Base-by-base conservation (phyloP, 2,113 vertebrate genomes). In the Cacatua alba region DNA sequence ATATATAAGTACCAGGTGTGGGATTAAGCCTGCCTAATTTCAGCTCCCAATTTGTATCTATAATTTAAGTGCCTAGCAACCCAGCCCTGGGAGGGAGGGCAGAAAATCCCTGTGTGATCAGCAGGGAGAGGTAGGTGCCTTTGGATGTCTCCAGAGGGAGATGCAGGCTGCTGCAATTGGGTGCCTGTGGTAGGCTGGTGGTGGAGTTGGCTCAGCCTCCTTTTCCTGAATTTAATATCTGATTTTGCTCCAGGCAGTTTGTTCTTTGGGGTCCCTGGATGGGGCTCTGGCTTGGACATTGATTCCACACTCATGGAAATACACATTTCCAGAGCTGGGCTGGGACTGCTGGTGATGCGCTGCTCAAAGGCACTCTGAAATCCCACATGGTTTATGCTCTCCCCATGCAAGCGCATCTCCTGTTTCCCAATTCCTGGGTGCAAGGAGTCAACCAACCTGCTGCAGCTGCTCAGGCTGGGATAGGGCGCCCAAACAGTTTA, bases 1-100 rank as follows among this genome's bases (percentile, higher is more conserved):
- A 93, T 92, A 86, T n/a, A 68, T 92, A 93, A 90, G 72, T 88
- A 86, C 79, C 85, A 96, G 85, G 79, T 90, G 92, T 94, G 69
- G 86, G 93, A 89, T n/a, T 91, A 74, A 92, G 72, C 35, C 83
- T 94, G 59, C 78, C 71, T 90, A 90, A 93, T 95, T 96, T 92
- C 67, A 85, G 39, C 68, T 88, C 71, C 55, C 57, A 82, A 52
- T 92, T 91, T 94, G 77, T 94, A 85, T 88, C 71, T 75, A n/a
- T 68, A 51, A 86, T 83, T 90, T 83, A 78, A 88, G 23, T 15
- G 29, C 88, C 52, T 88, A 71, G 79, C 92, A 94, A 96, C 77
- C 37, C 60, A 84, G 17, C 46, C 29, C 65, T 59, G 62, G 83
- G 43, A 84, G 55, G 48, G 57, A 51, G 57, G 57, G 55, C 69